Evolutionary conservation across 1,140 invertebrate species (phyloP).

Genomic region (Metaphire vulgaris): DNA sequence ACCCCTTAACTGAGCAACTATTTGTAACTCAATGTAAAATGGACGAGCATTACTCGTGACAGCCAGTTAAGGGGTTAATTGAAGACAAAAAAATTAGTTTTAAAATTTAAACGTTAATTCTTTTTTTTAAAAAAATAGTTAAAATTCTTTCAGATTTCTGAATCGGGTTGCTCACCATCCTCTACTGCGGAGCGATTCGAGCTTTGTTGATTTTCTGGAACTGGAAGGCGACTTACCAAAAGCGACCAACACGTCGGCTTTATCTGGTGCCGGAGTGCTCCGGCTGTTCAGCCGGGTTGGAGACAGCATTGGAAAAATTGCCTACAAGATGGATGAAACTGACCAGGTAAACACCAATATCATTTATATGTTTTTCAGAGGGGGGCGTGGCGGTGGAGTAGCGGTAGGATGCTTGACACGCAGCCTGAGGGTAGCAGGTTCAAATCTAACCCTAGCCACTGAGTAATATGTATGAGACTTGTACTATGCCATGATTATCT

Average conservation of each 20-base stretch:
- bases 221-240: constrained; percentile 85
- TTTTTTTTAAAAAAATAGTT: background rate
- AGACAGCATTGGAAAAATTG: constrained; percentile 96
- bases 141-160: constrained; percentile 63
- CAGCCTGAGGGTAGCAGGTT: no score
- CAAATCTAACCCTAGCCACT: no score
- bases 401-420: no score
- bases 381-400: no score
- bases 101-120: background rate
- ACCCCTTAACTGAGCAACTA: no score
- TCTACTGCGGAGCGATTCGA: constrained; percentile 79
- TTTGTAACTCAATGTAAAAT: no score
- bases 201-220: constrained; percentile 95
- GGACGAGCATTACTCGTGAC: no score
- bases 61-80: background rate
- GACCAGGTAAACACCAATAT: constrained; percentile 67
- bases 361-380: no score
- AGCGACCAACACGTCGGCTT: constrained; percentile 87
- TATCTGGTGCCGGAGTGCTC: constrained; percentile 90
- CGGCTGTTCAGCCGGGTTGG: constrained; percentile 92
- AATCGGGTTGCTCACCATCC: constrained; percentile 84
- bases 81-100: background rate
- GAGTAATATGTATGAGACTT: no score
- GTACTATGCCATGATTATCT: no score
- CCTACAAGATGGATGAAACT: constrained; percentile 98